Evolutionary conservation across 2,888 invertebrate species (phyloP), one percentile per base, ranked within the genome.

Genomic region (Cybosia mesomella): DNA sequence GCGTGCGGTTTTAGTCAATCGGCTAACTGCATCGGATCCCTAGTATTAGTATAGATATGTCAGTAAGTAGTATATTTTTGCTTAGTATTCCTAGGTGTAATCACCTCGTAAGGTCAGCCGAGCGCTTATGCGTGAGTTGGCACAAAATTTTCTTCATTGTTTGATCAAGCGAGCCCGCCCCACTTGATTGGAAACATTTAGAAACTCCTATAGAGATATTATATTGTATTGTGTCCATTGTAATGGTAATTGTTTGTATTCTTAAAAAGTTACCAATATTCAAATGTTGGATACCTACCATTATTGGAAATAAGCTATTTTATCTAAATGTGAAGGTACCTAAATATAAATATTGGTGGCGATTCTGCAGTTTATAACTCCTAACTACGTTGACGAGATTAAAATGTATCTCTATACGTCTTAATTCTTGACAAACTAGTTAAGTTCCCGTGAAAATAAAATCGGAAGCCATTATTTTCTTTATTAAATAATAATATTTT

Each of bases 101-200:
- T 43, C 32, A 32, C 49, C n/a, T 65, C 34, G 39, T 58, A 49
- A 64, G n/a, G 39, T n/a, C 21, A 39, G 57, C n/a, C 28, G 49
- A 21, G 55, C 21, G 32, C 18, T 32, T 64, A 7, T 28, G 64
- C 32, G 43, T 58, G 64, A 58, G 39, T 65, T 28, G 34, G 28
- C 49, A 65, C 43, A 49, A 49, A 58, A 22, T 49, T 32, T 32
- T 8, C 49, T 58, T 65, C 24, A 21, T 13, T 58, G 43, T 65
- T 28, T 39, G 21, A 58, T 34, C 28, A 57, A 39, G 32, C 43
- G 28, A 28, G 18, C 55, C n/a, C 43, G 24, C 10, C 4, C n/a
- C 21, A 18, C 49, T 53, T 61, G 32, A 13, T 32, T 32, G 61
- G 61, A 32, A 49, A 13, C 32, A 32, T 61, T 61, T 61, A 61